Base-by-base conservation (phyloP, 2,113 vertebrate species). In the Ascaphus truei region DNA sequence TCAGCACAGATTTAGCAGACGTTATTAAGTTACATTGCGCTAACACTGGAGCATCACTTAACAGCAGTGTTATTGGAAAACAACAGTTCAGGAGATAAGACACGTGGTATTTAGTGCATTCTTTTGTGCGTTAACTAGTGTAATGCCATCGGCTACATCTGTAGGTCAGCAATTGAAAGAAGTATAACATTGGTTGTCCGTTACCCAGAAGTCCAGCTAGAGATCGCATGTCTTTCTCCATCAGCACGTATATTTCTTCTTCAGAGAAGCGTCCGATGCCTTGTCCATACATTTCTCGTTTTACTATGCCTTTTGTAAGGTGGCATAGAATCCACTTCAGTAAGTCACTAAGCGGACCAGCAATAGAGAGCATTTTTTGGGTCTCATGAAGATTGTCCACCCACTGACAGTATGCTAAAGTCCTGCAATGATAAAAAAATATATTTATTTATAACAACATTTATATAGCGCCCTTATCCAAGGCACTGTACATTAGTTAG, bases 161-260 rank as follows among this genome's bases (percentile, higher is more conserved):
- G n/a, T n/a, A n/a, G n/a, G n/a, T n/a, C n/a, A n/a, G n/a, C n/a
- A n/a, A n/a, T n/a, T n/a, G n/a, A n/a, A n/a, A n/a, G n/a, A n/a
- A n/a, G n/a, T n/a, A n/a, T 34, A 34, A 34, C 7, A 6, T 8
- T 8, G 33, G 12, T 72, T 75, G 74, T 68, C 76, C 80, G 0
- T 90, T 91, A 99, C 96, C 96, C 79, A 99, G 80, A 65, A 99
- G 90, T 23, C 92, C 88, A 15, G 96, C 95, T 64, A 99, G 88
- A 0, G 96, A 94, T 71, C 95, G 83, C 95, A 99, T 92, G 88
- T 99, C 96, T 81, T 95, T 98, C 90, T 99, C 96, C 95, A 99
- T 97, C 83, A 98, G 88, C 0, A 74, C 75, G 85, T 99, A 97
- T 72, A 99, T 93, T 80, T 98, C 93, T 50, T 98, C 94, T 78